These are phyloP conservation scores for Percopsis omiscomaycus DNA, from an alignment of 2,797 vertebrate genomes.

Conservation along the genomic window DNA sequence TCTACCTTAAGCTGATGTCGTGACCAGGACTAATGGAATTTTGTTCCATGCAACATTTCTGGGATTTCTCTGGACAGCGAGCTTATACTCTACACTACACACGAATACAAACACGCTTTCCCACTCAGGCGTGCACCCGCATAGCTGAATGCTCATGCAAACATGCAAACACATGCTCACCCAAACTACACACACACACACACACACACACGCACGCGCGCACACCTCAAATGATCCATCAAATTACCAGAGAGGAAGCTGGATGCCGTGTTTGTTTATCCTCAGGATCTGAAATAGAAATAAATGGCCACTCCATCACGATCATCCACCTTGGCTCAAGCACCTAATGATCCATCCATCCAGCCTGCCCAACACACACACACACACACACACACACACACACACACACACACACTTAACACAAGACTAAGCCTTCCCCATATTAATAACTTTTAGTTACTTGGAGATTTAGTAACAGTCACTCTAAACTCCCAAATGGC, in stretches of 20 bases:
- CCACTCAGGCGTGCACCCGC: conserved; percentile 6
- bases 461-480: background rate
- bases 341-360: conserved; percentile 12
- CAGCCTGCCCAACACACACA: conserved; percentile 1
- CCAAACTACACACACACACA: conserved; percentile 10
- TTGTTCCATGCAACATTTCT: conserved; percentile 29
- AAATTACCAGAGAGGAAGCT: conserved; percentile 45
- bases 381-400: background rate
- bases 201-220: conserved; percentile 14
- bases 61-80: conserved; percentile 44
- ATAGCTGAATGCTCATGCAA: conserved; percentile 10
- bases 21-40: conserved; percentile 67
- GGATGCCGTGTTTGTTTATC: conserved; percentile 51
- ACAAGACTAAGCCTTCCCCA: conserved; percentile 1
- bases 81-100: conserved; percentile 14
- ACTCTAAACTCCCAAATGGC: too few relatives aligned
- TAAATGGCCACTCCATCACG: conserved; percentile 42
- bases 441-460: background rate
- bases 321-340: background rate
- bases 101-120: conserved; percentile 16
- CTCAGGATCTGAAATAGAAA: conserved; percentile 47
- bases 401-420: conserved; percentile 8
- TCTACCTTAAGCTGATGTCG: conserved; percentile 42
- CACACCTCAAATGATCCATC: conserved; percentile 63
- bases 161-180: conserved; percentile 8